Evolutionary conservation across 1,140 invertebrate genomes (phyloP).

Genomic region (Papilio glaucus): DNA sequence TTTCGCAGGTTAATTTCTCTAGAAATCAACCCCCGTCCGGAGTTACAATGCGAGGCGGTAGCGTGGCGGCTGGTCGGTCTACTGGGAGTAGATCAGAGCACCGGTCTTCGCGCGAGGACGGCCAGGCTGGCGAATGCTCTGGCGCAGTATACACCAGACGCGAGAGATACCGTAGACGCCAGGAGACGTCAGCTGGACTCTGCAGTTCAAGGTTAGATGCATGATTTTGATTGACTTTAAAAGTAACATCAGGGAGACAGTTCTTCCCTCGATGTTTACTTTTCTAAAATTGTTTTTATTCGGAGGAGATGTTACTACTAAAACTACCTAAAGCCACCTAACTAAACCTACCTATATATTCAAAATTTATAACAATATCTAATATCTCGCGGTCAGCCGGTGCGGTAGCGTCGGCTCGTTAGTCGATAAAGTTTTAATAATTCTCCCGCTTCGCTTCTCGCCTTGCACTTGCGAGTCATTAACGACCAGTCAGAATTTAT

Average conservation of each 20-base stretch:
- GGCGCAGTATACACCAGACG: constrained; percentile 83
- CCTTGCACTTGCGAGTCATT: too few species aligned
- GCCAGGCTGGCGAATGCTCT: constrained; percentile 82
- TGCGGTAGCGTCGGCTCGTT: too few species aligned
- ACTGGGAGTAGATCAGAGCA: constrained; percentile 88
- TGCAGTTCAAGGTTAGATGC: constrained; percentile 87
- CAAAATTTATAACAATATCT: too few species aligned
- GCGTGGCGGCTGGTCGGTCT: constrained; percentile 92
- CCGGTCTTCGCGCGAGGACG: constrained; percentile 84
- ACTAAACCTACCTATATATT: too few species aligned
- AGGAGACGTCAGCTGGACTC: constrained; percentile 90
- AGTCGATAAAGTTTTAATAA: too few species aligned
- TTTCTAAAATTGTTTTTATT: not conserved
- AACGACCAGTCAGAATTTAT: too few species aligned
- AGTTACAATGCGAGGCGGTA: constrained; percentile 89
- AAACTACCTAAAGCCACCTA: too few species aligned
- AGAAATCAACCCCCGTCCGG: constrained; percentile 84
- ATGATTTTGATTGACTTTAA: not conserved
- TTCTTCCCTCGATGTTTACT: too few species aligned
- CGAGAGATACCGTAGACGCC: constrained; percentile 85
- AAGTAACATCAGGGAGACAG: not conserved
- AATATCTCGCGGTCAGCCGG: too few species aligned
- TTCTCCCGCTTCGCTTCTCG: too few species aligned
- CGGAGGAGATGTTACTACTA: too few species aligned
- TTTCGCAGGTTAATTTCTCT: constrained; percentile 82